Evolutionary conservation across 2,797 vertebrate genomes (phyloP), one percentile per base, ranked within the genome.

Genomic region (Saxicola maurus): DNA sequence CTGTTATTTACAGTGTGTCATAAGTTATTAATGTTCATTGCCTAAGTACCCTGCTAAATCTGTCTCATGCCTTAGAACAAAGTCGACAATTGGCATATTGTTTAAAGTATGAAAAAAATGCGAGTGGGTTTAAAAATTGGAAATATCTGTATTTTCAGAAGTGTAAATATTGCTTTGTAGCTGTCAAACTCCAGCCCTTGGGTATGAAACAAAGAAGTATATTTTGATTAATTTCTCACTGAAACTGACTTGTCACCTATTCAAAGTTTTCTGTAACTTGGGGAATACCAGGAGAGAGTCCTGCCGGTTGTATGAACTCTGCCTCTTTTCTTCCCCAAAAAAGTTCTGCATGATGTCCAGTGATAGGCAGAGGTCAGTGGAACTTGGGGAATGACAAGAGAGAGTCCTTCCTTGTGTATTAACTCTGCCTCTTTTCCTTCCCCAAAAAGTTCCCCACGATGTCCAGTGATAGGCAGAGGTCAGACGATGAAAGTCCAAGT

Each of bases 391-490:
- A 43, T 57, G 51, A 52, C 45, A 14, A 31, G 60, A 68, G 35
- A 55, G 45, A 31, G 17, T 84, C 51, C 64, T 75, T 65, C 45
- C 59, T 53, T 19, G 37, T 73, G 38, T 68, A 28, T 60, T 87
- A 75, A 94, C 68, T 83, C 64, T 90, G 51, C 75, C 49, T 82
- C 62, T 64, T 77, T 78, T 92, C 60, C 57, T 80, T 53, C 38
- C 59, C 43, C 51, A 5, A 48, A 91, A 96, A 96, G 89, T 93
- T 96, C 75, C 95, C 69, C 97, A 98, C 97, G 86, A 98, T 98
- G 98, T 98, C 98, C 96, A 98, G 98, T 95, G 98, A 98, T 95
- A 97, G 98, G 96, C 98, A 98, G 83, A 98, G 98, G 96, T 98
- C 98, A 77, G 98, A 98, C 20, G 98, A 98, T 96, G 98, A 98